Base-by-base conservation (phyloP, 2,888 invertebrate species). In the Macaria liturata region DNA sequence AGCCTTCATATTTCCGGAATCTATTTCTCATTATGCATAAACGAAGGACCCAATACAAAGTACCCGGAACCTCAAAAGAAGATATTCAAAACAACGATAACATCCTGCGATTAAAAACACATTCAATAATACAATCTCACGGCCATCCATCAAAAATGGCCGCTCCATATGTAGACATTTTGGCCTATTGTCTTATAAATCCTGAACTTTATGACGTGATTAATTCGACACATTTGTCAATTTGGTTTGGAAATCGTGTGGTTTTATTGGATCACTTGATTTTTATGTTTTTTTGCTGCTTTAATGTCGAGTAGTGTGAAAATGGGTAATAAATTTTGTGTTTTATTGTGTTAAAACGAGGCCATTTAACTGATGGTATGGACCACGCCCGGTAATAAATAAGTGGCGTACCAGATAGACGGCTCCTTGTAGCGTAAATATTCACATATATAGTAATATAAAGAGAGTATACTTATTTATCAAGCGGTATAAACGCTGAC, bases 131-230 rank as follows among this genome's bases (percentile, higher is more conserved):
- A 34, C 37, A 42, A 1, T 4, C n/a, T 42, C 42, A 42, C 5
- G 42, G 42, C 42, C 34, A 37, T 6, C 7, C 7, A 4, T 6
- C 7, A 3, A 31, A n/a, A 49, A 54, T 9, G 54, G 54, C 42
- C 54, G 48, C 44, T 5, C 54, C 59, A 9, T 55, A 49, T 59
- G 42, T 51, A 39, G 48, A 8, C 45, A 20, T 54, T 39, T 47
- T 32, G 3, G n/a, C 31, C 54, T 48, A 46, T 59, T 59, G 54
- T 59, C 40, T 47, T 55, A 46, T n/a, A 34, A 37, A 57, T 57
- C 37, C 32, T 57, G 50, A 54, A 57, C 53, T 54, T 61, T 51
- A 51, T 9, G 45, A 45, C 32, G 3, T 37, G 31, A 30, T 44
- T 32, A 39, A 54, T 47, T 39, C 47, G 34, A 39, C n/a, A 9